These are phyloP conservation scores for Chlorospingus flavigularis DNA, from an alignment of 2,797 vertebrate species.

Conservation along the genomic window DNA sequence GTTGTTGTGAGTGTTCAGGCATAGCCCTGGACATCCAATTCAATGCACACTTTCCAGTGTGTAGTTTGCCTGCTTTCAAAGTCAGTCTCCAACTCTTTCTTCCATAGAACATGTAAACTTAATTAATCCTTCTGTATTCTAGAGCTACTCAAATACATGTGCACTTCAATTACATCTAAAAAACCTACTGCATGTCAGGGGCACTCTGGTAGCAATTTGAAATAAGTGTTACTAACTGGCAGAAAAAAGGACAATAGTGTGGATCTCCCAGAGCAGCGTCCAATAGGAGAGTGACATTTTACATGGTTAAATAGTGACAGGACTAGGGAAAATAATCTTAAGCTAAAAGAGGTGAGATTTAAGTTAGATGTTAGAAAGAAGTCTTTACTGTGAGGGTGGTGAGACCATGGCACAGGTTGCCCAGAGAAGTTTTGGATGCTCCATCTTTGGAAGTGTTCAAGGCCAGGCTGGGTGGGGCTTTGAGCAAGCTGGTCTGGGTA, in stretches of 20 bases:
- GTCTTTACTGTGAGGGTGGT: neutral
- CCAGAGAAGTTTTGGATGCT: neutral
- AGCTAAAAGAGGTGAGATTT: neutral
- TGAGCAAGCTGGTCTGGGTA: neutral
- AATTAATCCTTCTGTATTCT: neutral
- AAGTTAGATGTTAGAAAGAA: neutral
- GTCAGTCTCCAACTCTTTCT: neutral
- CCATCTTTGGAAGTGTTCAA: neutral
- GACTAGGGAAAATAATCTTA: neutral
- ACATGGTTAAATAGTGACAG: fast-evolving
- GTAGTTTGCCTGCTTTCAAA: neutral
- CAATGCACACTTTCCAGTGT: neutral
- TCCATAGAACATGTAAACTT: neutral
- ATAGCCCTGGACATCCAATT: neutral
- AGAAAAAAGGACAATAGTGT: neutral
- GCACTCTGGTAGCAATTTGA: neutral
- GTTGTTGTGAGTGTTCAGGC: neutral
- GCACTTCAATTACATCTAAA: neutral
- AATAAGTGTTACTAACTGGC: neutral
- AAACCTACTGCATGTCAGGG: neutral
- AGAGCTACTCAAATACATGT: neutral
- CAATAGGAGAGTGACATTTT: neutral
- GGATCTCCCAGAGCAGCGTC: neutral
- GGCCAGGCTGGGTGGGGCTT: neutral
- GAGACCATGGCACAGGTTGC: neutral